Evolutionary conservation across 2,113 vertebrate species (phyloP).

Genomic region (Equus przewalskii): DNA sequence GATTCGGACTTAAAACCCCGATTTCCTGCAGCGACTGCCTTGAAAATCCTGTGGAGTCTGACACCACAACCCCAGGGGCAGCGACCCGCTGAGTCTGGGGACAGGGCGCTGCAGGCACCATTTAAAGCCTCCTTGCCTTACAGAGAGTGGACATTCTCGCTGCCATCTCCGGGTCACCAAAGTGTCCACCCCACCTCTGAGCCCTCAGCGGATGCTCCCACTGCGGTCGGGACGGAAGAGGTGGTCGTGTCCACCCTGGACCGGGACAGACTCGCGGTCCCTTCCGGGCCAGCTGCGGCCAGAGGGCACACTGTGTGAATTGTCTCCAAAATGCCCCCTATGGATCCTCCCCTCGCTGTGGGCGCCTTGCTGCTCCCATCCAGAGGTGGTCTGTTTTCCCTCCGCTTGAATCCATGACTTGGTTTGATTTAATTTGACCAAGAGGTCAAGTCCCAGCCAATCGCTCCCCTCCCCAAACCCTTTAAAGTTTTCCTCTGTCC

Average conservation of each 20-base stretch:
- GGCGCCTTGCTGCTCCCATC: rapidly evolving
- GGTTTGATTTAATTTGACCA: neutral
- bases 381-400: neutral
- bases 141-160: neutral
- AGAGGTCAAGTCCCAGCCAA: neutral
- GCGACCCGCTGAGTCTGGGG: neutral
- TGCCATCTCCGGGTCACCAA: neutral
- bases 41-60: neutral
- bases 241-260: too few relatives aligned
- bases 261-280: rapidly evolving
- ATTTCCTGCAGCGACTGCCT: neutral
- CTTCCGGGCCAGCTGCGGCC: neutral
- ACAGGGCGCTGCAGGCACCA: neutral
- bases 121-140: neutral
- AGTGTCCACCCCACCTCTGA: neutral
- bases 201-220: neutral
- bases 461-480: neutral
- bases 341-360: too few relatives aligned
- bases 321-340: neutral
- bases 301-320: neutral
- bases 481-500: rapidly evolving
- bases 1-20: neutral
- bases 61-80: neutral
- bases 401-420: neutral
- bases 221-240: rapidly evolving